Evolutionary conservation across 1,140 invertebrate genomes (phyloP), one percentile per base, ranked within the genome.

Genomic region (Macrobrachium nipponense): DNA sequence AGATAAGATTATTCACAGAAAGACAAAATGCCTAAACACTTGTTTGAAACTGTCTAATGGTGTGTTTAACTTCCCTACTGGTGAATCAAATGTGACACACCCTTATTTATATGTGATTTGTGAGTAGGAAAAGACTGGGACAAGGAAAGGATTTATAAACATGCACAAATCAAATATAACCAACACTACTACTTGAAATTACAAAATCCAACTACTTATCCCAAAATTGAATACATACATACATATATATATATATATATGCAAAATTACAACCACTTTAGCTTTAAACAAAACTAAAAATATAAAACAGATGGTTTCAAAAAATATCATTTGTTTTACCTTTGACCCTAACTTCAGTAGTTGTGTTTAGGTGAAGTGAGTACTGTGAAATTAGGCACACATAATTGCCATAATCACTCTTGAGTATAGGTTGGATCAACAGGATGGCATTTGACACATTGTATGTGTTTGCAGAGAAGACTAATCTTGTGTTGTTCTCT

Each of bases 331-430:
- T 43, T 44, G 8, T 0, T 58, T 58, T 78, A 85, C 82, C 82
- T 85, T 85, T 85, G 62, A 85, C 82, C 18, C 82, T 61, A 10
- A 85, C 82, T 59, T 85, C 76, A 59, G 82, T 85, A n/a, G 82
- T 85, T 59, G 82, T 85, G 82, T 85, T 85, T 17, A 70, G 23
- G 20, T 85, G 82, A 62, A 85, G 62, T 7, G 82, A 59, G 27
- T n/a, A 79, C 64, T 78, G 76, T 18, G 75, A 27, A 44, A 85
- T 61, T 8, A 85, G 76, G 58, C 82, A 85, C 27, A 85, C 20
- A n/a, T 85, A 85, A 23, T 78, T 79, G 5, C 82, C 82, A 70
- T 60, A 36, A 72, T 85, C 82, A 15, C 5, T 36, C 64, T 85
- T 85, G 43, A 85, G 23, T 8, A 85, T 23, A 11, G 82, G 82